phyloP scores from a whole-genome alignment of 2,888 invertebrate genomes.

The Dryobotodes eremita region DNA sequence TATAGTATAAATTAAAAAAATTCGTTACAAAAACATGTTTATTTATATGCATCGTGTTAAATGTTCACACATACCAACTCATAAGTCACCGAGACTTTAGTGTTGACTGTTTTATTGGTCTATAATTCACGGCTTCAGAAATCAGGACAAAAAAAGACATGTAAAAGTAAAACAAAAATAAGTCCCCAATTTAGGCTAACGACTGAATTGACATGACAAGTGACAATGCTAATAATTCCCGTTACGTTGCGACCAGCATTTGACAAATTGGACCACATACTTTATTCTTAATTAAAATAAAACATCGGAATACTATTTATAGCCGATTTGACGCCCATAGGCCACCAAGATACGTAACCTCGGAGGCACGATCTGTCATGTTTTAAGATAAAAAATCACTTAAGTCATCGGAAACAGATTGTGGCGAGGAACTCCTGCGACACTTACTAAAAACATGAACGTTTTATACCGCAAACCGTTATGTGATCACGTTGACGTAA shows the following conservation, averaged over 20 bases:
- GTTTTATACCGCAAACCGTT: conserved; percentile 63
- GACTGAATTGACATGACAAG: conserved; percentile 28
- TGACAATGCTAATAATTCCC: conserved; percentile 29
- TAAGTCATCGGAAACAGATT: conserved; percentile 64
- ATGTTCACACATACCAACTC: conserved; percentile 33
- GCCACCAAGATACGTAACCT: conserved; percentile 45
- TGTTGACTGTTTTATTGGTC: conserved; percentile 38
- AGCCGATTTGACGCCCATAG: conserved; percentile 23
- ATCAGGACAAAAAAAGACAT: conserved; percentile 20
- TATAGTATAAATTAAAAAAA: conserved; percentile 2
- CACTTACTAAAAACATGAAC: conserved; percentile 50
- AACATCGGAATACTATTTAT: conserved; percentile 19
- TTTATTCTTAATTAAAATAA: conserved; percentile 31
- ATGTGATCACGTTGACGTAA: conserved; percentile 51
- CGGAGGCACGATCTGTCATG: conserved; percentile 68
- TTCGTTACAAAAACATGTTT: conserved; percentile 14
- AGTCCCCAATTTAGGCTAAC: conserved; percentile 26
- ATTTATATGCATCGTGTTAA: conserved; percentile 26
- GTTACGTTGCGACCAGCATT: conserved; percentile 29
- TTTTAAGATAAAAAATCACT: conserved; percentile 72
- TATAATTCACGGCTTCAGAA: conserved; percentile 28
- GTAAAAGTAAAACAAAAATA: conserved; percentile 22
- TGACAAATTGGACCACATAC: conserved; percentile 41
- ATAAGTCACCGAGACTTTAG: conserved; percentile 33
- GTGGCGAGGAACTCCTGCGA: conserved; percentile 39